These are phyloP conservation scores for Syngnathus rostellatus DNA, from an alignment of 2,797 vertebrate species.

Conservation along the genomic window DNA sequence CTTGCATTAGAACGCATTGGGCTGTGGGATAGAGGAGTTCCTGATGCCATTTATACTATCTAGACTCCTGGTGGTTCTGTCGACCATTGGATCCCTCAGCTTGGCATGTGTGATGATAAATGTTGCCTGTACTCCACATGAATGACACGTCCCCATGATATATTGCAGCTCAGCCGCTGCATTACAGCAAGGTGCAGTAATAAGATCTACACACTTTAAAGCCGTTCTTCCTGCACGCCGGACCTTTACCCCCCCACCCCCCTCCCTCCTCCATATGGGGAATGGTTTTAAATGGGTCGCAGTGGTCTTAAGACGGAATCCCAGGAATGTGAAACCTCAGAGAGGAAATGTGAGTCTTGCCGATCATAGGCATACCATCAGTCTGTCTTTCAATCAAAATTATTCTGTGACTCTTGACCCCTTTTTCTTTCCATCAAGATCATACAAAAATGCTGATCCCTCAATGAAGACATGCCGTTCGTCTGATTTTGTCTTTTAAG, in stretches of 20 bases:
- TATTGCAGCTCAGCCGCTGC: not conserved
- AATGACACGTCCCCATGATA: not conserved
- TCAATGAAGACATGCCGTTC: not conserved
- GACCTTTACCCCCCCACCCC: not conserved
- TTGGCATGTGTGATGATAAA: not conserved
- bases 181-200: conserved; percentile 5
- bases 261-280: conserved; percentile 35
- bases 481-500: not conserved
- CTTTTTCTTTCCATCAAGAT: not conserved
- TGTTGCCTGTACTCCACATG: conserved; percentile 3
- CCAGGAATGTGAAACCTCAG: conserved; percentile 63
- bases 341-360: conserved; percentile 58
- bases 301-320: conserved; percentile 61
- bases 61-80: not conserved
- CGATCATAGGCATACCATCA: conserved; percentile 52
- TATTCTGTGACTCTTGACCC: not conserved
- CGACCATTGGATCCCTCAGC: not conserved
- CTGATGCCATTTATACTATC: not conserved
- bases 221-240: conserved; percentile 5
- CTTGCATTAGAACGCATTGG: not conserved
- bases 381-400: conserved; percentile 34
- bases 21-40: not conserved
- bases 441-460: not conserved
- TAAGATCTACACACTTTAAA: conserved; percentile 1
- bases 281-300: conserved; percentile 58